Base-by-base conservation (phyloP, 2,113 vertebrate species). In the Leucoraja erinaceus region DNA sequence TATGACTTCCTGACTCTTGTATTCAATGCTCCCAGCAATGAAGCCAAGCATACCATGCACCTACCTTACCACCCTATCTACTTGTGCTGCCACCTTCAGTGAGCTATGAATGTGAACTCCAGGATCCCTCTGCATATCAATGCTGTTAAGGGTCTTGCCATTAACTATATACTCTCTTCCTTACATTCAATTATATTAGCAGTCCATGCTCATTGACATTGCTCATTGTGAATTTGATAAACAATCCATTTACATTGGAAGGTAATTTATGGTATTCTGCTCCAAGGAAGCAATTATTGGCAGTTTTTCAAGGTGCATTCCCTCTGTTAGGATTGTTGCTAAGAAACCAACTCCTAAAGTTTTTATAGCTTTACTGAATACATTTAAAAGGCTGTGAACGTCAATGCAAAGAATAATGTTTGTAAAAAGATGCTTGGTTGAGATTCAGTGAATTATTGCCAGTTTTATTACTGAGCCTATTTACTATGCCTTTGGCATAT, bases 271-370 rank as follows among this genome's bases (percentile, higher is more conserved):
- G 78, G 1, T 81, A 18, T n/a, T 63, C 56, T 63, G 18, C 88
- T 47, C 33, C 88, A 68, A 22, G 33, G 33, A 72, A 91, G 33
- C 3, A 47, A 25, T 70, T 38, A 4, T 91, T 70, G 88, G 88
- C 88, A 47, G 18, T 91, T 72, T 91, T 91, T 66, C 63, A 91
- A 72, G 59, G 11, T 81, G 6, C n/a, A 59, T 59, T 16, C 12
- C 31, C 83, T 83, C 68, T 31, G 33, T 91, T 66, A 91, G 88
- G 66, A 72, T 18, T 91, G 88, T 91, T 91, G 88, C 88, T 91
- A 72, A 47, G 88, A 72, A 72, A 91, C 88, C 3, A 91, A 47
- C 18, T 33, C 47, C 10, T 47, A 91, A 70, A 59, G 70, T 14
- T 28, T 11, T 91, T 38, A 4, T 25, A 25, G 22, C 66, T 91